Conservation (phyloP, 2,797 vertebrate species). For the Otus scops region DNA sequence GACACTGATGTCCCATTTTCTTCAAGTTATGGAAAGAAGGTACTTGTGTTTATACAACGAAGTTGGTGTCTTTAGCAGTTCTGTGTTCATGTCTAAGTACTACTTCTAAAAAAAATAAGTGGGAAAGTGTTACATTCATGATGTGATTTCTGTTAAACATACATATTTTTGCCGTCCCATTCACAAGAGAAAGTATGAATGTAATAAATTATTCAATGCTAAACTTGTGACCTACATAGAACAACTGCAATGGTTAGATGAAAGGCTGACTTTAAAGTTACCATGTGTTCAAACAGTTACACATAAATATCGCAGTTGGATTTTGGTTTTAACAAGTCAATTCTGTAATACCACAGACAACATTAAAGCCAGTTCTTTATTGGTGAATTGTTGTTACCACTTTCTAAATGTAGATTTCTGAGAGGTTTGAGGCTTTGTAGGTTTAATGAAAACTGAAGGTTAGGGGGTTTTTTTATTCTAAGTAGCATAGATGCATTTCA, state of each 20-base stretch:
- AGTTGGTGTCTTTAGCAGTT: neutral
- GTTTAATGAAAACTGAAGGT: neutral
- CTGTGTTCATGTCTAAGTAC: neutral
- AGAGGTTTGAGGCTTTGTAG: neutral
- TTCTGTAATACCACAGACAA: neutral
- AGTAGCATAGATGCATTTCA: neutral
- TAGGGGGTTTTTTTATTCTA: neutral
- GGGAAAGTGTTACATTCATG: neutral
- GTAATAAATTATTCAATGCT: neutral
- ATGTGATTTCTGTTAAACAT: neutral
- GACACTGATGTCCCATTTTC: neutral
- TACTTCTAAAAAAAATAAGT: neutral
- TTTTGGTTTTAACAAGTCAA: slow-evolving; percentile 43
- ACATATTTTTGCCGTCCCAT: accelerated
- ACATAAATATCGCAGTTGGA: slow-evolving; percentile 1
- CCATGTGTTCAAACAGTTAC: slow-evolving; percentile 35
- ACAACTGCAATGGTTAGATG: neutral
- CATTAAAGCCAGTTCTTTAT: neutral
- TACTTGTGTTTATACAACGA: neutral
- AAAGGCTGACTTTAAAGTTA: slow-evolving; percentile 1
- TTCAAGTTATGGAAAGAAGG: neutral
- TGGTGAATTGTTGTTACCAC: neutral
- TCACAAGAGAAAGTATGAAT: neutral
- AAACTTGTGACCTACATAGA: neutral
- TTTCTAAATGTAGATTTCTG: neutral